These are phyloP conservation scores for Cyclopterus lumpus DNA, from an alignment of 2,797 vertebrate species.

Conservation along the genomic window DNA sequence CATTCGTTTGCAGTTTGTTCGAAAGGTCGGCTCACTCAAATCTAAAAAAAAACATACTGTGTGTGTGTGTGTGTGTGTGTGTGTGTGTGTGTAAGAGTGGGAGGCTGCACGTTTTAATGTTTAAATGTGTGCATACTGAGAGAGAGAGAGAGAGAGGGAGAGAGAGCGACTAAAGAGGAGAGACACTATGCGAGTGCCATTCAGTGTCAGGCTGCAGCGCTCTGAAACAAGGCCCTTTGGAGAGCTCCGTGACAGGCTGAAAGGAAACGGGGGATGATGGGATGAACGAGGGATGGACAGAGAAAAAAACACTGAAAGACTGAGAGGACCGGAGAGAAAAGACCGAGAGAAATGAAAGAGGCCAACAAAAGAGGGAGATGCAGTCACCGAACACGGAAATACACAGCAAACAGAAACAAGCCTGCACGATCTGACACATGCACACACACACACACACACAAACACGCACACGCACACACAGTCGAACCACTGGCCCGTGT, in stretches of 20 bases:
- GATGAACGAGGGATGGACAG: constrained; percentile 34
- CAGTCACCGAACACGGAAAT: not conserved
- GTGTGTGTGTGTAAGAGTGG: not conserved
- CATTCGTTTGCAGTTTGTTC: not conserved
- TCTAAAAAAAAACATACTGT: not conserved
- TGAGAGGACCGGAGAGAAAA: constrained; percentile 24
- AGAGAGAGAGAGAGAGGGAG: not conserved
- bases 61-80: not conserved
- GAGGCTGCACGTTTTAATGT: not conserved
- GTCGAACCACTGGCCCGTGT: not conserved
- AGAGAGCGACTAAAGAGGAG: constrained; percentile 8
- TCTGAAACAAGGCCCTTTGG: constrained; percentile 55
- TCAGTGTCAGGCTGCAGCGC: constrained; percentile 64
- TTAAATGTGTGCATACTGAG: not conserved
- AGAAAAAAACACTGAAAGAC: constrained; percentile 53
- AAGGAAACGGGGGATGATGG: constrained; percentile 54
- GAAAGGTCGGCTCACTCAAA: not conserved
- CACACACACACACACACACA: not conserved
- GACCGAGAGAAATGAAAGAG: constrained; percentile 36
- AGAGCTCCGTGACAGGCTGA: constrained; percentile 46
- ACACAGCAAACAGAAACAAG: not conserved
- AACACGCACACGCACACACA: not conserved
- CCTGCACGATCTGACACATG: not conserved
- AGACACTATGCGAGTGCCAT: constrained; percentile 40
- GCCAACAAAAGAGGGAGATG: constrained; percentile 9